A percentile compares a stretch with the other conserved stretches of the same genome.
Evolutionary conservation across 2,888 invertebrate genomes (phyloP).

Genomic region (Drosophila mayaguana): DNA sequence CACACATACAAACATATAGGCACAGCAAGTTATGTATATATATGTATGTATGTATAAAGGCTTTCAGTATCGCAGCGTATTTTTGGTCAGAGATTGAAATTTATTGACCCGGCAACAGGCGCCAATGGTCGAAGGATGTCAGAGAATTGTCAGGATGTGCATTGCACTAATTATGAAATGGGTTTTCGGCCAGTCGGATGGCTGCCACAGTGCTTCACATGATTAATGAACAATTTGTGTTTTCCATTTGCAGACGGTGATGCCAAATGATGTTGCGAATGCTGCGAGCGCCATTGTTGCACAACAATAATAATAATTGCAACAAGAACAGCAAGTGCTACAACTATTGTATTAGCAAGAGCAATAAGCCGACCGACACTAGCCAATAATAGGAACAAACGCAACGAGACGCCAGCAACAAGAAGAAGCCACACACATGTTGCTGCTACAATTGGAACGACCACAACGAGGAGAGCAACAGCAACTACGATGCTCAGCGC

Average conservation of each 20-base stretch:
- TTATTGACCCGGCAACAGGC: constrained; percentile 55
- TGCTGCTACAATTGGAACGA: constrained; percentile 63
- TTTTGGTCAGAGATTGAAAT: constrained; percentile 66
- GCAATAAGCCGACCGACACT: constrained; percentile 23
- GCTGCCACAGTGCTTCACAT: constrained; percentile 1
- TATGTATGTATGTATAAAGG: background rate
- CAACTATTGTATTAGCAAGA: constrained; percentile 25
- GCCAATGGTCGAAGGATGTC: constrained; percentile 53
- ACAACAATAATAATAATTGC: constrained; percentile 24
- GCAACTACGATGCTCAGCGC: constrained; percentile 70
- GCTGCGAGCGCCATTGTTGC: constrained; percentile 39
- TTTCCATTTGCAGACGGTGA: constrained; percentile 48
- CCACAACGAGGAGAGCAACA: constrained; percentile 57
- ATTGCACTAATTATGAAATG: constrained; percentile 76
- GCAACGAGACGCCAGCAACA: constrained; percentile 19
- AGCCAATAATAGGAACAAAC: constrained; percentile 33
- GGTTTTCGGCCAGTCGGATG: constrained; percentile 47
- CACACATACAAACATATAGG: background rate
- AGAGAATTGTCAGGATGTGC: constrained; percentile 64
- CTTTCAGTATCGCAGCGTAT: constrained; percentile 23
- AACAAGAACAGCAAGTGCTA: constrained; percentile 11
- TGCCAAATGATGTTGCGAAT: constrained; percentile 59
- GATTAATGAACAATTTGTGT: constrained; percentile 46
- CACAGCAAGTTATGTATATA: background rate
- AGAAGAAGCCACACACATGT: constrained; percentile 68